These are phyloP conservation scores for Campylomormyrus tamandua DNA, from an alignment of 2,113 vertebrate genomes.

Conservation along the genomic window DNA sequence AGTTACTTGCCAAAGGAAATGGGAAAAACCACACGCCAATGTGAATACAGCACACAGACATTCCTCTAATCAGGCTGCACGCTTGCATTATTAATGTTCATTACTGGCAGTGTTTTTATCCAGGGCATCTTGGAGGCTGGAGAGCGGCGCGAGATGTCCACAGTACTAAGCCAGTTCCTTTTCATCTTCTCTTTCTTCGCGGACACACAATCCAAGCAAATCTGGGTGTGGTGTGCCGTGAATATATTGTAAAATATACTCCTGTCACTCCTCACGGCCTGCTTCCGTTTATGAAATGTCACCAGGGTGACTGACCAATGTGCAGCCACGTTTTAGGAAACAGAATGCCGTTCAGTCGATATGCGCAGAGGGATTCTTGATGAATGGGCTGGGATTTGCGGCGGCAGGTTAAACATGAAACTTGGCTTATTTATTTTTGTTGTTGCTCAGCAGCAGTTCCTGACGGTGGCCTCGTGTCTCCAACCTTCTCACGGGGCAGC, in stretches of 20 bases:
- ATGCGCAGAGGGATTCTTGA: background rate
- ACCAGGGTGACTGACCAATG: background rate
- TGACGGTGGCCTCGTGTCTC: background rate
- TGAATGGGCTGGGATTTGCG: background rate
- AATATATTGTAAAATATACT: background rate
- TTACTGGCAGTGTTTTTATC: slow-evolving; percentile 20
- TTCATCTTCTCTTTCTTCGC: background rate
- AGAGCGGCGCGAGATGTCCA: background rate
- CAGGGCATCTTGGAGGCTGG: background rate
- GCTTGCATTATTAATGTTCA: slow-evolving; percentile 42
- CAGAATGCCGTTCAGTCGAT: background rate
- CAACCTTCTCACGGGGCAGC: background rate
- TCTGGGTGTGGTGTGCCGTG: background rate
- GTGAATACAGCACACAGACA: background rate
- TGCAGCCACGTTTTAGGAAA: background rate
- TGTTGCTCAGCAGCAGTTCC: background rate
- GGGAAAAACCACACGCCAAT: background rate
- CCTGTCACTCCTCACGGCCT: background rate
- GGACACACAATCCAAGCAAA: background rate
- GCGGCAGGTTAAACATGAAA: background rate
- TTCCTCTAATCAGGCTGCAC: slow-evolving; percentile 31
- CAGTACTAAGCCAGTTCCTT: background rate
- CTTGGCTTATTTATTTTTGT: background rate
- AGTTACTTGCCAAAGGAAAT: background rate
- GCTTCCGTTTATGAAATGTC: background rate